Conservation (phyloP, 2,113 vertebrate genomes). For the Pyxicephalus adspersus region DNA sequence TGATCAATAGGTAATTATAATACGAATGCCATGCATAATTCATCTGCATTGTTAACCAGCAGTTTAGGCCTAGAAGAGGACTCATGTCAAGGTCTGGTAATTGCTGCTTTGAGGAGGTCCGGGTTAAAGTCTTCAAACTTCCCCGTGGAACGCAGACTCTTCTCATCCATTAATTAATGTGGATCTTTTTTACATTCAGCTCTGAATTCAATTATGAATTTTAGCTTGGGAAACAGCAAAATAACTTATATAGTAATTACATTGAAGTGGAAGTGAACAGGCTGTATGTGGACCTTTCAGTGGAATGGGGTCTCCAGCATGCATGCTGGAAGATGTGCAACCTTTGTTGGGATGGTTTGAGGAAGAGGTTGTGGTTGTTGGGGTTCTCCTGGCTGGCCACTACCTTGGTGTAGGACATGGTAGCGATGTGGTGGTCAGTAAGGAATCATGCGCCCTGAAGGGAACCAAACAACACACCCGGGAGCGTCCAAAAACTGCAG, state of each 20-base stretch:
- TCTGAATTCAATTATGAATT: constrained; percentile 30
- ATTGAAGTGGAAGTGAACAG: background rate
- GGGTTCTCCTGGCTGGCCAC: no score
- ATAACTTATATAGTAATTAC: background rate
- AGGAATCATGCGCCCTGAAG: no score
- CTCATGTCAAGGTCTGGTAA: constrained; percentile 27
- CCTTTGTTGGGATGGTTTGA: no score
- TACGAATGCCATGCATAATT: constrained; percentile 35
- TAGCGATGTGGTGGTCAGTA: no score
- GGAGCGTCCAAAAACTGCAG: no score
- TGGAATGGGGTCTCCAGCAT: no score
- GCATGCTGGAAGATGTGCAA: no score
- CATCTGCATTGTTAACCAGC: constrained; percentile 28
- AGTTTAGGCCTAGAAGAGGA: background rate
- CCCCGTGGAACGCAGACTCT: background rate
- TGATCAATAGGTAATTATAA: constrained; percentile 28
- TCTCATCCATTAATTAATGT: constrained; percentile 26
- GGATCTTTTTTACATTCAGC: constrained; percentile 12
- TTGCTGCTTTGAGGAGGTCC: constrained; percentile 16
- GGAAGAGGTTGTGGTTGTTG: no score
- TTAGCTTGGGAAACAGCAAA: background rate
- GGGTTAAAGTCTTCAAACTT: constrained; percentile 8
- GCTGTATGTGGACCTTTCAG: no score
- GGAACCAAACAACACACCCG: no score
- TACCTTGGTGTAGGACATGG: no score